Percentiles rank a stretch among this genome's conserved stretches.
phyloP scores from a whole-genome alignment of 2,113 vertebrate genomes.

The Alces alces region DNA sequence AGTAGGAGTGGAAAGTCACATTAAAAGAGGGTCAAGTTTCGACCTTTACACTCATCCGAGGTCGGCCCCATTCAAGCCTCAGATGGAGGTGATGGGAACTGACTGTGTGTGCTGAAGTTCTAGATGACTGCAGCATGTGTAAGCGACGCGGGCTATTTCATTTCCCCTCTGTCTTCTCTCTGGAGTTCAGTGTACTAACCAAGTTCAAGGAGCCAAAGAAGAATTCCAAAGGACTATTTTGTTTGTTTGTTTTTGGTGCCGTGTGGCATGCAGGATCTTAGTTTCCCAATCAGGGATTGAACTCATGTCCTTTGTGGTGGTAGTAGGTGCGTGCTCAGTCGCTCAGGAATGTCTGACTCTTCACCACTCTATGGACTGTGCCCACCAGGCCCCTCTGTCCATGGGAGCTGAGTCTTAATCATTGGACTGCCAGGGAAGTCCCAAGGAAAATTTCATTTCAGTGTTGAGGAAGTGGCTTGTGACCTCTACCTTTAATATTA shows the following conservation, averaged over 20 bases:
- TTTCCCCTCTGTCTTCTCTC: no score
- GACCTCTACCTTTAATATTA: neutral
- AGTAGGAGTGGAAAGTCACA: neutral
- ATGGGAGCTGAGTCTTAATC: neutral
- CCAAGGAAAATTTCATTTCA: neutral
- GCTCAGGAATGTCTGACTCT: neutral
- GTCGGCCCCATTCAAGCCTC: neutral
- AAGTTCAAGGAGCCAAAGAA: neutral
- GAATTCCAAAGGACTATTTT: neutral
- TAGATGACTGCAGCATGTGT: no score
- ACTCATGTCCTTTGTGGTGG: neutral
- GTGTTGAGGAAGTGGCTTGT: neutral
- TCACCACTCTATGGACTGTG: neutral
- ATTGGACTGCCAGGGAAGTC: neutral
- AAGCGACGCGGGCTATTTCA: fast-evolving
- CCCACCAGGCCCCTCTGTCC: neutral
- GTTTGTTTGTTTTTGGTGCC: neutral
- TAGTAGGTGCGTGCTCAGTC: neutral
- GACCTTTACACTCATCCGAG: neutral
- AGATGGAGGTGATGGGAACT: neutral
- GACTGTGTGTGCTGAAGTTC: neutral
- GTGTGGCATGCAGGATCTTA: neutral
- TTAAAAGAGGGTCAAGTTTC: neutral
- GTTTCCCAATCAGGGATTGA: neutral
- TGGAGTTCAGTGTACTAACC: neutral